A percentile compares a stretch with the other conserved stretches of the same genome.
Evolutionary conservation across 2,113 vertebrate genomes (phyloP).

Genomic region (Rhinogobius similis): DNA sequence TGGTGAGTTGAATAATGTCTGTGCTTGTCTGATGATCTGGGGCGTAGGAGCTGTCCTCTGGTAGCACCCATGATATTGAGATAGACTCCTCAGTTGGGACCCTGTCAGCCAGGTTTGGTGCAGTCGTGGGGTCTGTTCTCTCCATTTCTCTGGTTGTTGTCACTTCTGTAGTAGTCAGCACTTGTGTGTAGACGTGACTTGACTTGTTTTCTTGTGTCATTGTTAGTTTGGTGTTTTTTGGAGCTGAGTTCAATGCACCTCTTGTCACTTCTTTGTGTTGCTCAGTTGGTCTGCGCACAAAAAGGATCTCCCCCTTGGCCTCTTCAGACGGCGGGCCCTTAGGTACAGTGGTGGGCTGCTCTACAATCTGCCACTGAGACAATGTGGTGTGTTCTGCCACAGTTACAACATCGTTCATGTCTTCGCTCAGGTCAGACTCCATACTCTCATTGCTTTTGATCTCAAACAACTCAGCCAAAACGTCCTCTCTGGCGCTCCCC

Average conservation of each 20-base stretch:
- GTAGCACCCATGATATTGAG: constrained; percentile 61
- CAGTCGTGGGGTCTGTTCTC: constrained; percentile 24
- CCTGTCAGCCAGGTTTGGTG: constrained; percentile 24
- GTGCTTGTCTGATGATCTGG: constrained; percentile 13
- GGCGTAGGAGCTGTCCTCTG: constrained; percentile 20
- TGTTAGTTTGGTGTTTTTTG: constrained; percentile 40
- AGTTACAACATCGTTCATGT: constrained; percentile 38
- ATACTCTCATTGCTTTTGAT: constrained; percentile 20
- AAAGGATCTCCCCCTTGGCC: constrained; percentile 71
- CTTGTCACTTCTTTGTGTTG: constrained; percentile 18
- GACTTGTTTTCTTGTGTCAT: constrained; percentile 14
- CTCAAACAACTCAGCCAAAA: constrained; percentile 39
- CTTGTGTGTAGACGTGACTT: constrained; percentile 24
- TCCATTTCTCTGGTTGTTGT: constrained; percentile 33
- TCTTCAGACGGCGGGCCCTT: constrained; percentile 50
- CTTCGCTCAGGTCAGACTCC: constrained; percentile 20
- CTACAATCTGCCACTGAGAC: constrained; percentile 66
- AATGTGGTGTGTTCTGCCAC: constrained; percentile 63
- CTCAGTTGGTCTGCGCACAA: constrained; percentile 47
- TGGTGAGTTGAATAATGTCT: constrained; percentile 36
- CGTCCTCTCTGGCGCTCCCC: constrained; percentile 67
- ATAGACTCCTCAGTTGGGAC: constrained; percentile 42
- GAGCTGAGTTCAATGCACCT: constrained; percentile 22
- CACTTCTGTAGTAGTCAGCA: constrained; percentile 50
- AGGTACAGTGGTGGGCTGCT: constrained; percentile 55